phyloP scores from a whole-genome alignment of 2,113 vertebrate species.

The Oncorhynchus kisutch region DNA sequence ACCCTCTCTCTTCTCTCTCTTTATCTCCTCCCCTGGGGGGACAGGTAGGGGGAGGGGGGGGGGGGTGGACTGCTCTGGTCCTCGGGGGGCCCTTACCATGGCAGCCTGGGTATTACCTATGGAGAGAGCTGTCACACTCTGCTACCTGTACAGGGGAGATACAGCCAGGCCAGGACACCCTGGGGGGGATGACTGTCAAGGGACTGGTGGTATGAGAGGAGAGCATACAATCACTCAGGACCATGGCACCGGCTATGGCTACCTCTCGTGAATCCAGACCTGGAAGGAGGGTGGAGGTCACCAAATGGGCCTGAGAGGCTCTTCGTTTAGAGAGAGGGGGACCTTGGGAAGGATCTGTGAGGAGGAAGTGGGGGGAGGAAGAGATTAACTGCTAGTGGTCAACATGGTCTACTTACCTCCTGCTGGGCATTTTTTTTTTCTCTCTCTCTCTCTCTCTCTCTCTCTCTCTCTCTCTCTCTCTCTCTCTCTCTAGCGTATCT shows the following conservation, averaged over 20 bases:
- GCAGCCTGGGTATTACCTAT: slow-evolving; percentile 63
- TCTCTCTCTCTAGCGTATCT: slow-evolving; percentile 8
- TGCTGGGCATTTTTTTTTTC: slow-evolving; percentile 16
- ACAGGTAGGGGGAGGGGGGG: too few species aligned
- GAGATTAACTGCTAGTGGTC: slow-evolving; percentile 1
- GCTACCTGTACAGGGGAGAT: slow-evolving; percentile 60
- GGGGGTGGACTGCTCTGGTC: slow-evolving; percentile 31
- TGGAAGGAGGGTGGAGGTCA: not conserved
- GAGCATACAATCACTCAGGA: slow-evolving; percentile 58
- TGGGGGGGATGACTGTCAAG: slow-evolving; percentile 49
- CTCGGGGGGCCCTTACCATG: slow-evolving; percentile 50
- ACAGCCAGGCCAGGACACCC: slow-evolving; percentile 49
- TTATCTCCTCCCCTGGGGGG: slow-evolving; percentile 23
- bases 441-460: slow-evolving; percentile 1
- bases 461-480: not conserved
- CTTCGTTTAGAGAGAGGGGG: not conserved
- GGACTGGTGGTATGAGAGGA: slow-evolving; percentile 42
- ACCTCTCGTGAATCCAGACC: not conserved
- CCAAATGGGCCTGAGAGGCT: too few species aligned
- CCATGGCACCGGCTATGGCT: slow-evolving; percentile 31
- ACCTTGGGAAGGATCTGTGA: not conserved
- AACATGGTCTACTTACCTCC: slow-evolving; percentile 32
- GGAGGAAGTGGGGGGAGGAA: not conserved
- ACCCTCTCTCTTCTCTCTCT: slow-evolving; percentile 1
- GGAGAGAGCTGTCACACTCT: slow-evolving; percentile 42